Evolutionary conservation across 2,888 invertebrate species (phyloP).

Genomic region (Metopia argyrocephala): DNA sequence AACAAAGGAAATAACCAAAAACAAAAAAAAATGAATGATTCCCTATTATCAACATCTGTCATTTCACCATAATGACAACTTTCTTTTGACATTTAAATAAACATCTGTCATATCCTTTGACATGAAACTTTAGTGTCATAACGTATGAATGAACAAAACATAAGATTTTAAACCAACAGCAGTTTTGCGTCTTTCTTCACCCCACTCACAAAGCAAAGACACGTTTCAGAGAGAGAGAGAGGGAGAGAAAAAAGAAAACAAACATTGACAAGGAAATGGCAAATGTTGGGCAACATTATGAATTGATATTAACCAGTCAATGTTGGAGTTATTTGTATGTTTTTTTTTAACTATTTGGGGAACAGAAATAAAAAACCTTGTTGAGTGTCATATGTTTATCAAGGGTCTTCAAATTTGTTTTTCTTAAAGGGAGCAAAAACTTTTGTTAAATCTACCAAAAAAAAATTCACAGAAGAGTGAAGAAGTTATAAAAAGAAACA

Average conservation of each 20-base stretch:
- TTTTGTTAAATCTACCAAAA: too few relatives aligned
- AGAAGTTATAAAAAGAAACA: too few relatives aligned
- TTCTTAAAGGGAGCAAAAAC: too few relatives aligned
- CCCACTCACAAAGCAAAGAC: not conserved
- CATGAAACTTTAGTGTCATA: slow-evolving; percentile 61
- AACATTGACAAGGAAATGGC: not conserved
- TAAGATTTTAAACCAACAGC: slow-evolving; percentile 23
- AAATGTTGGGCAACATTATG: not conserved
- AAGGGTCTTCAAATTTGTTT: too few relatives aligned
- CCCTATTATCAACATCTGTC: slow-evolving; percentile 62
- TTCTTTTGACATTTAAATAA: slow-evolving; percentile 52
- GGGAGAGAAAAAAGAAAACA: not conserved
- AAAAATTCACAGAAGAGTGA: too few relatives aligned
- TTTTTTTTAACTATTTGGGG: not conserved
- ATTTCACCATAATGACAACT: slow-evolving; percentile 52
- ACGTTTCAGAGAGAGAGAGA: not conserved
- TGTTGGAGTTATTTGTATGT: not conserved
- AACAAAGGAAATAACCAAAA: not conserved
- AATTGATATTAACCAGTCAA: not conserved
- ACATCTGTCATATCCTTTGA: slow-evolving; percentile 63
- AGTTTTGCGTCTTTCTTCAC: not conserved
- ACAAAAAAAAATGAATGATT: slow-evolving; percentile 1
- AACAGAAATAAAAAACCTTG: not conserved
- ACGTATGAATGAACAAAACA: slow-evolving; percentile 62
- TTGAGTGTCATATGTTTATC: too few relatives aligned